phyloP scores from a whole-genome alignment of 2,797 vertebrate species.

The Catostomus latipinnis region DNA sequence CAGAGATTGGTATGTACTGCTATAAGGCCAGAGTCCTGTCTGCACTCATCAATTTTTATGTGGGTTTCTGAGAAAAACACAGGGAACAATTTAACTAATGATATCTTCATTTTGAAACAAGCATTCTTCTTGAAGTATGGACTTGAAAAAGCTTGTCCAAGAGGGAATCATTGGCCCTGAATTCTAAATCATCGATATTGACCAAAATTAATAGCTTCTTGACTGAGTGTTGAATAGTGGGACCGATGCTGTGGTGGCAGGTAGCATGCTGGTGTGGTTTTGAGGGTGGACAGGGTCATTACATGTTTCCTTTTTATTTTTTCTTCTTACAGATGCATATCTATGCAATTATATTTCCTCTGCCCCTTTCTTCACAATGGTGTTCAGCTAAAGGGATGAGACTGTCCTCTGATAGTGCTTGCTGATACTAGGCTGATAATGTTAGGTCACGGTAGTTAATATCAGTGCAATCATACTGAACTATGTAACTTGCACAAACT shows the following conservation, averaged over 20 bases:
- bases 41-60: slow-evolving; percentile 16
- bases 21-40: slow-evolving; percentile 8
- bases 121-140: slow-evolving; percentile 30
- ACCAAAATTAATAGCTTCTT: slow-evolving; percentile 43
- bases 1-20: slow-evolving; percentile 85
- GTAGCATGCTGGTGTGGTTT: slow-evolving; percentile 22
- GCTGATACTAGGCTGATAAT: slow-evolving; percentile 45
- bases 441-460: slow-evolving; percentile 43
- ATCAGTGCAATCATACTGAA: slow-evolving; percentile 28
- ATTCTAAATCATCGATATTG: slow-evolving; percentile 38
- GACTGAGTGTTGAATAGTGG: slow-evolving; percentile 30
- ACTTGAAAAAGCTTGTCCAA: slow-evolving; percentile 16
- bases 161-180: slow-evolving; percentile 10
- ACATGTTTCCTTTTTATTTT: slow-evolving; percentile 45
- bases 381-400: slow-evolving; percentile 63
- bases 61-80: not conserved
- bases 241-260: slow-evolving; percentile 29
- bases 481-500: not conserved
- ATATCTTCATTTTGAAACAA: slow-evolving; percentile 25
- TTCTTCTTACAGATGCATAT: slow-evolving; percentile 55
- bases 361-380: slow-evolving; percentile 52
- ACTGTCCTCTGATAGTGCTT: slow-evolving; percentile 55
- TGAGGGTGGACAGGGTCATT: slow-evolving; percentile 54
- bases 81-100: slow-evolving; percentile 12
- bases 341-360: slow-evolving; percentile 63